Conservation (phyloP, 2,797 vertebrate genomes). For the Bryconaethiops microstoma region DNA sequence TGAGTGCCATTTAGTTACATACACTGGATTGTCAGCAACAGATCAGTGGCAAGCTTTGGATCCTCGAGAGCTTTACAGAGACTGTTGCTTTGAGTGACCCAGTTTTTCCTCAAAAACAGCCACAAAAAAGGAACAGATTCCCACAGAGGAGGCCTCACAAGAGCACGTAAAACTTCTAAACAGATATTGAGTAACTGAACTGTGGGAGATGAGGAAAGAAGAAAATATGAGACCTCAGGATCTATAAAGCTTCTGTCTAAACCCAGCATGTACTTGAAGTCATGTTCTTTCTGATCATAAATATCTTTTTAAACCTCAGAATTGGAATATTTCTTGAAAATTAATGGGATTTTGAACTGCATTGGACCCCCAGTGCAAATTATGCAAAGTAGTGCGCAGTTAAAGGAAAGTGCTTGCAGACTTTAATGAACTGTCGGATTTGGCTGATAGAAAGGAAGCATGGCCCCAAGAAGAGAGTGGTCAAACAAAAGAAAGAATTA, state of each 20-base stretch:
- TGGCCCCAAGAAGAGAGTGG: too few relatives aligned
- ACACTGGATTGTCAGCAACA: background rate
- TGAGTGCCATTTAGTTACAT: background rate
- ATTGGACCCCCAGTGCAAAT: too few relatives aligned
- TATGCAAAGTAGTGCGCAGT: too few relatives aligned
- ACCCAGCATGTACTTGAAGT: too few relatives aligned
- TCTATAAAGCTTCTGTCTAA: background rate
- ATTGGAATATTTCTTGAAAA: too few relatives aligned
- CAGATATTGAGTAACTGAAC: background rate
- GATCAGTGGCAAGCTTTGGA: background rate
- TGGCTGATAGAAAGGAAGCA: too few relatives aligned
- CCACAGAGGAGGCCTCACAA: constrained; percentile 4
- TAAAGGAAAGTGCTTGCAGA: too few relatives aligned
- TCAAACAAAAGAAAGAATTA: too few relatives aligned
- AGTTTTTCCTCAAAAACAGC: constrained; percentile 1
- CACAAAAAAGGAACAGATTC: constrained; percentile 25
- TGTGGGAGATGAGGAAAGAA: background rate
- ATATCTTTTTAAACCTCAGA: too few relatives aligned
- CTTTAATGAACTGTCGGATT: too few relatives aligned
- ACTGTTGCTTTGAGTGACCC: background rate
- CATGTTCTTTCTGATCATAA: too few relatives aligned
- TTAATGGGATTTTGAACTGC: too few relatives aligned
- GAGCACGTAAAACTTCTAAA: constrained; percentile 7
- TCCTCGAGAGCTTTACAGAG: background rate
- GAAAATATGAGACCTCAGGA: background rate